These are phyloP conservation scores for Diplodus sargus DNA, from an alignment of 2,797 vertebrate genomes.

Conservation along the genomic window DNA sequence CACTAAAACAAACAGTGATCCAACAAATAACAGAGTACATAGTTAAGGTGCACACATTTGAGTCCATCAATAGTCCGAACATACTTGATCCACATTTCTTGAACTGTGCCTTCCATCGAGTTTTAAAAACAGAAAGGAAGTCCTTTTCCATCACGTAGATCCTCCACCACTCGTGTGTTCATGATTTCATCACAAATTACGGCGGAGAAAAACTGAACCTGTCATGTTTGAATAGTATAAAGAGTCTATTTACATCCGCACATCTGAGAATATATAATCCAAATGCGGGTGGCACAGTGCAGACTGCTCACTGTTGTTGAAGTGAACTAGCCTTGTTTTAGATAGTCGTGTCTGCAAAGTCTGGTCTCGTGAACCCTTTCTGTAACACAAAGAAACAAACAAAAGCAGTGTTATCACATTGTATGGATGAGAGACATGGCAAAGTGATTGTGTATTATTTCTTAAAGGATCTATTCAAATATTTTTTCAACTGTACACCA, in stretches of 20 bases:
- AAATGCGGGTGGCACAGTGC: neutral
- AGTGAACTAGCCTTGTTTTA: slow-evolving; percentile 53
- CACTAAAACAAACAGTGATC: slow-evolving; percentile 49
- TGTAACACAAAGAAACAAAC: slow-evolving; percentile 74
- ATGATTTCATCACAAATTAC: slow-evolving; percentile 21
- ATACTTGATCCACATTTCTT: slow-evolving; percentile 11
- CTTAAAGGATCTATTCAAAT: neutral
- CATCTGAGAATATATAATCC: slow-evolving; percentile 4
- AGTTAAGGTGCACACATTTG: slow-evolving; percentile 51
- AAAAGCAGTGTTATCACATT: neutral
- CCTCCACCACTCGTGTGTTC: slow-evolving; percentile 21
- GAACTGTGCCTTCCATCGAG: slow-evolving; percentile 22
- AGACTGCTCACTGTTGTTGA: neutral
- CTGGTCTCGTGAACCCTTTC: slow-evolving; percentile 74
- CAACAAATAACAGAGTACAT: slow-evolving; percentile 49
- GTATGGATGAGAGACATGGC: neutral
- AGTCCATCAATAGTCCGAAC: slow-evolving; percentile 56
- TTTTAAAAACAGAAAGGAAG: slow-evolving; percentile 28
- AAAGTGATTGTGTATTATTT: neutral
- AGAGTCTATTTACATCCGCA: slow-evolving; percentile 21
- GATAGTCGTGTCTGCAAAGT: slow-evolving; percentile 64
- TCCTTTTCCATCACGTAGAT: slow-evolving; percentile 20
- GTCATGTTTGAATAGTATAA: slow-evolving; percentile 12
- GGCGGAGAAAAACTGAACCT: slow-evolving; percentile 28
- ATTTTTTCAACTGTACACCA: neutral